These are phyloP conservation scores for Cheirogaleus medius DNA, from an alignment of 2,113 vertebrate genomes.

Conservation along the genomic window DNA sequence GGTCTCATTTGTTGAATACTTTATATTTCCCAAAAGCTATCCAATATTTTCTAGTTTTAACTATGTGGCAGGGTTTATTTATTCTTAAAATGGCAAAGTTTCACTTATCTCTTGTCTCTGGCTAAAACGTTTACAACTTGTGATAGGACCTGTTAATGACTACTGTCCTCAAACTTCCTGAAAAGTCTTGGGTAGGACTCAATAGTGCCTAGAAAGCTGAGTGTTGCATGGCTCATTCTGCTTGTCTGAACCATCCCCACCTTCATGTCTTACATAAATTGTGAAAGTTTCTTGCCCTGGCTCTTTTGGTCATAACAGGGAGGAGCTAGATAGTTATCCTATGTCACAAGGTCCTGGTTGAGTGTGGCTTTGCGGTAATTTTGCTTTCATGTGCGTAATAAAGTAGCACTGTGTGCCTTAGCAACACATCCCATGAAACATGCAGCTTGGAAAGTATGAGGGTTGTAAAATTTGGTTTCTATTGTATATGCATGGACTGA, in stretches of 20 bases:
- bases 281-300: neutral
- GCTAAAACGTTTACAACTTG: neutral
- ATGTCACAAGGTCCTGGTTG: neutral
- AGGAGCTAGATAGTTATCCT: neutral
- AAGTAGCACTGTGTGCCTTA: neutral
- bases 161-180: neutral
- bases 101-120: neutral
- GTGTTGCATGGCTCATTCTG: neutral
- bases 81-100: neutral
- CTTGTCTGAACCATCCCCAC: neutral
- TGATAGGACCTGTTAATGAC: neutral
- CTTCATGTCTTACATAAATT: neutral
- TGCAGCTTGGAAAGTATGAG: neutral
- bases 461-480: neutral
- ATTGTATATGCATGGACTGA: neutral
- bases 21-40: neutral
- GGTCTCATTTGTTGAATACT: neutral
- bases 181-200: neutral
- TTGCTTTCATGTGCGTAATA: neutral
- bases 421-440: neutral
- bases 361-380: neutral
- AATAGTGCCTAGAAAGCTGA: neutral
- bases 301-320: neutral
- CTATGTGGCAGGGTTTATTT: neutral
- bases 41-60: neutral